Conservation (phyloP, 2,113 vertebrate species). For the Blennius ocellaris region DNA sequence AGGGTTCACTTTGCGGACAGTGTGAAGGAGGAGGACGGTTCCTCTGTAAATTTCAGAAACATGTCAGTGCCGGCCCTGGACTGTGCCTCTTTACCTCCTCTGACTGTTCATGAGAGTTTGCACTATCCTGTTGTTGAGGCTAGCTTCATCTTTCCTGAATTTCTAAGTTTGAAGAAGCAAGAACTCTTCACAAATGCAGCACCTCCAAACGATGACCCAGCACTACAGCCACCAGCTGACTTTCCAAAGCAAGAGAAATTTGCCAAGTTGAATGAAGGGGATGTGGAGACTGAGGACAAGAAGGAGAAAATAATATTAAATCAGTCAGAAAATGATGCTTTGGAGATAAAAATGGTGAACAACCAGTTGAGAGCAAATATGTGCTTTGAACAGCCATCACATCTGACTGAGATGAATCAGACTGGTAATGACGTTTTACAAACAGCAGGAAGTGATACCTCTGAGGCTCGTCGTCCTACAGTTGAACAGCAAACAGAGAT, state of each 20-base stretch:
- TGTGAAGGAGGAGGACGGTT: constrained; percentile 49
- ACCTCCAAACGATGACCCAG: constrained; percentile 28
- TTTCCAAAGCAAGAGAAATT: constrained; percentile 32
- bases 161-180: constrained; percentile 59
- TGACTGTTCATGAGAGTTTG: constrained; percentile 82
- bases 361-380: not conserved
- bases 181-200: constrained; percentile 33
- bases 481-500: constrained; percentile 11
- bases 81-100: constrained; percentile 80
- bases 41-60: constrained; percentile 32
- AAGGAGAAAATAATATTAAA: constrained; percentile 25
- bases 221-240: constrained; percentile 6
- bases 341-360: constrained; percentile 34
- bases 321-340: constrained; percentile 19
- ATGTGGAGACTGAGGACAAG: not conserved
- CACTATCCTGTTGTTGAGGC: constrained; percentile 81
- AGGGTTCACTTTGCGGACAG: constrained; percentile 70
- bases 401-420: constrained; percentile 31
- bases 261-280: constrained; percentile 14
- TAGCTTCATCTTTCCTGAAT: constrained; percentile 76
- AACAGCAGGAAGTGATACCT: constrained; percentile 19
- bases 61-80: constrained; percentile 33
- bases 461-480: constrained; percentile 8
- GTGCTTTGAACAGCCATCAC: constrained; percentile 14
- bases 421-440: constrained; percentile 29